Evolutionary conservation across 1,140 invertebrate genomes (phyloP), one percentile per base, ranked within the genome.

Genomic region (Tribolium madens): DNA sequence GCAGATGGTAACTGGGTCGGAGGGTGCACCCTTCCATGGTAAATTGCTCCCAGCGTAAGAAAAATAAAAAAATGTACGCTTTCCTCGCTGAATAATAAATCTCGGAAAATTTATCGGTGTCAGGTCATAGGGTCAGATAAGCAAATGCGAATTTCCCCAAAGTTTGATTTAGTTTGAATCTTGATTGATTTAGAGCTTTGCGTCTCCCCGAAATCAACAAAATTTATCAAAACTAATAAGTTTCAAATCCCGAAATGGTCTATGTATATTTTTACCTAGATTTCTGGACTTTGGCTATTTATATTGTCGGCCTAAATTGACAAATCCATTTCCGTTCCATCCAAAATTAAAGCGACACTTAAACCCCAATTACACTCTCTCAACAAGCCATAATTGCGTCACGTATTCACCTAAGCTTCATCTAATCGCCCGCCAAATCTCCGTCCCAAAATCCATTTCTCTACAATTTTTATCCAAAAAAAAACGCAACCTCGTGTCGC

Each of bases 1-100:
- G 74, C 74, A 76, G 74, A 76, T 76, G 74, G 74, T 75, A 33
- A 73, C 42, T 69, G 46, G 71, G 42, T 10, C 70, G 70, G 50
- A 72, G 47, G 70, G 42, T 47, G 31, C 13, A 71, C 69, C 69
- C 50, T 72, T 17, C 17, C 64, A 52, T 15, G 50, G 21, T 26
- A 26, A 26, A 26, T 26, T 26, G 21, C 21, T 26, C 21, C 21
- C 21, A 26, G 21, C 21, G 21, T 5, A 26, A 26, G 21, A 26
- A 26, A 26, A n/a, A n/a, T n/a, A n/a, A 2, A 26, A 26, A 26
- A 26, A 26, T 4, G 21, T 26, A 26, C 21, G 21, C 21, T 26
- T 26, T 26, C 21, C 21, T 1, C 21, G 21, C 21, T 4, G 21
- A 26, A 26, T 26, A 26, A 26, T 26, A 26, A 26, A 26, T 26